These are phyloP conservation scores for Odontophorus gujanensis DNA, from an alignment of 2,113 vertebrate species.

Conservation along the genomic window DNA sequence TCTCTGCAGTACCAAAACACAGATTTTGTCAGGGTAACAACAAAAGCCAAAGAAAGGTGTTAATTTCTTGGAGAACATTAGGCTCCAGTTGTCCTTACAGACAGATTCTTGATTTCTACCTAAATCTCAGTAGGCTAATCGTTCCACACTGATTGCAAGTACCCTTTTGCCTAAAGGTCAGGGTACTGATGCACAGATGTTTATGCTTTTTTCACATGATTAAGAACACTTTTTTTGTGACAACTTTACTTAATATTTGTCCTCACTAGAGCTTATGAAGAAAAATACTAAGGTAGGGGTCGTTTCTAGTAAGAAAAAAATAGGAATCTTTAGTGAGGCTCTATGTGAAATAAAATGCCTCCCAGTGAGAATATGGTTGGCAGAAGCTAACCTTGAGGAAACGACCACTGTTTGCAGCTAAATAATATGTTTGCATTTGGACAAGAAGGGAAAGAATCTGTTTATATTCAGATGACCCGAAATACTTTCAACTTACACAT, in stretches of 20 bases:
- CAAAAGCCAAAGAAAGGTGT: not conserved
- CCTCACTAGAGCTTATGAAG: not conserved
- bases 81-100: not conserved
- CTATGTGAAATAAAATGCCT: not conserved
- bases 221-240: not conserved
- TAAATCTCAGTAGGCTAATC: not conserved
- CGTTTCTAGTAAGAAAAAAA: not conserved
- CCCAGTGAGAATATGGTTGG: not conserved
- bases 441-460: not conserved
- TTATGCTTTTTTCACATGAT: not conserved
- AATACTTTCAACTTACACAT: not conserved
- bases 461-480: not conserved
- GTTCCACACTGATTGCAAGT: not conserved
- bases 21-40: not conserved
- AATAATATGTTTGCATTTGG: not conserved
- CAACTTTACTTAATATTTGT: not conserved
- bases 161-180: not conserved
- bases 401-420: not conserved
- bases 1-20: not conserved
- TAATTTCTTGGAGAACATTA: not conserved
- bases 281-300: not conserved
- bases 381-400: not conserved
- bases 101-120: not conserved
- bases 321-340: not conserved
- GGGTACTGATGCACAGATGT: not conserved